These are phyloP conservation scores for Scolopax mira DNA, from an alignment of 2,113 vertebrate species.

Conservation along the genomic window DNA sequence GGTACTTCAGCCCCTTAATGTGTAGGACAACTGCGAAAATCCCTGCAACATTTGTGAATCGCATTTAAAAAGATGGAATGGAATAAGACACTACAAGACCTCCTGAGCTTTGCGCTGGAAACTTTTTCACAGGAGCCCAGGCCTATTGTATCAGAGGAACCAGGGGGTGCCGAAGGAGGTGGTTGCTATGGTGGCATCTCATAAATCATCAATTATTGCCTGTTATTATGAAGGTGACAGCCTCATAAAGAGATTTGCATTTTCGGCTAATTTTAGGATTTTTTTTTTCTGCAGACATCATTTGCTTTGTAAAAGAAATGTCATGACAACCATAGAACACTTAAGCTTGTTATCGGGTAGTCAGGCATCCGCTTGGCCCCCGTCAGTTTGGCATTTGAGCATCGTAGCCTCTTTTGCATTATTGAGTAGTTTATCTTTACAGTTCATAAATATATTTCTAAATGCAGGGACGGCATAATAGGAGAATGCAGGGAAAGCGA, in stretches of 20 bases:
- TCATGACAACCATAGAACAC: conserved; percentile 74
- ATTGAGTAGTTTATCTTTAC: conserved; percentile 75
- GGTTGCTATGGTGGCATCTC: conserved; percentile 79
- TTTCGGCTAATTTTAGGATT: conserved; percentile 76
- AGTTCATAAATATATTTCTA: conserved; percentile 78
- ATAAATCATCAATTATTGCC: conserved; percentile 84
- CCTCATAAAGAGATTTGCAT: conserved; percentile 78
- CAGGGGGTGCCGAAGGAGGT: conserved; percentile 65
- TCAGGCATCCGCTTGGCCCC: conserved; percentile 67
- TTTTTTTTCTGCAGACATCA: conserved; percentile 70
- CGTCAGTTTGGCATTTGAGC: conserved; percentile 71
- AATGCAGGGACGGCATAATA: conserved; percentile 57
- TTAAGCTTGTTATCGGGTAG: conserved; percentile 70
- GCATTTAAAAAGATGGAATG: neutral
- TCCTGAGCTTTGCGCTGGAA: neutral
- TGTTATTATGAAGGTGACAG: conserved; percentile 79
- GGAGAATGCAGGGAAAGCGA: conserved; percentile 53
- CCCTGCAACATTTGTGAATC: neutral
- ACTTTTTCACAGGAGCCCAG: conserved; percentile 58
- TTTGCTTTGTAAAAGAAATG: conserved; percentile 76
- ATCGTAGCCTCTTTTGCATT: conserved; percentile 69
- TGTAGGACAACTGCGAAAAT: neutral
- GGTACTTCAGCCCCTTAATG: neutral
- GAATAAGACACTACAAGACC: neutral
- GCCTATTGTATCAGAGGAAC: conserved; percentile 55